Evolutionary conservation across 2,888 invertebrate species (phyloP), one percentile per base, ranked within the genome.

Genomic region (Isoperla grammatica): DNA sequence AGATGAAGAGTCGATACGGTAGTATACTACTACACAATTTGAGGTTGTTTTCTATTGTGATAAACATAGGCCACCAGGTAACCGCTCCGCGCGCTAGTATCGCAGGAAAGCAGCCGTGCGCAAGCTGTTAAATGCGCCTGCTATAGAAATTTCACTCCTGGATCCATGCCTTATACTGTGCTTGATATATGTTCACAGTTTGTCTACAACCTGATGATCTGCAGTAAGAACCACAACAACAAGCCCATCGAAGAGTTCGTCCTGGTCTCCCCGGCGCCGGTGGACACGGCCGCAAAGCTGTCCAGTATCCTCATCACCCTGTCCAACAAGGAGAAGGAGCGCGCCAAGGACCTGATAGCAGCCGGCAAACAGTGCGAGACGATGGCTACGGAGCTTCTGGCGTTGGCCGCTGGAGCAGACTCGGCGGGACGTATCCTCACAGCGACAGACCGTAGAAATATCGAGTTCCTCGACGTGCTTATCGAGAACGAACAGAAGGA

Each of bases 401-500:
- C 96, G 0, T 78, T 98, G 55, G 95, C 96, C 0, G 93, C 96
- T 2, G 94, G 94, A 8, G 88, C 92, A 0, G 94, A 96, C 76
- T 95, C 95, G 3, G 95, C 98, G 1, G 96, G 95, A 0, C 84
- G 92, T 68, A 88, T 99, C 62, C 82, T 99, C 42, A 95, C 96
- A 57, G 94, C 99, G 50, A 92, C 95, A 54, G 99, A 99, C 74
- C 85, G 91, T 66, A 81, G 95, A 61, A 96, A 94, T 71, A 88
- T 93, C 17, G 97, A 96, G 71, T 95, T 97, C 76, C 80, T 97
- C 64, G 97, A 98, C 73, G 93, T 97, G 0, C 81, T 99, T 45
- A 99, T 99, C 68, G 98, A 99, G 76, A 95, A 96, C 72, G 98
- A 99, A 74, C 98, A 98, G 73, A 99, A 97, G 73, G 95, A 96